Evolutionary conservation across 2,888 invertebrate species (phyloP).

Genomic region (Hermodice carunculata): DNA sequence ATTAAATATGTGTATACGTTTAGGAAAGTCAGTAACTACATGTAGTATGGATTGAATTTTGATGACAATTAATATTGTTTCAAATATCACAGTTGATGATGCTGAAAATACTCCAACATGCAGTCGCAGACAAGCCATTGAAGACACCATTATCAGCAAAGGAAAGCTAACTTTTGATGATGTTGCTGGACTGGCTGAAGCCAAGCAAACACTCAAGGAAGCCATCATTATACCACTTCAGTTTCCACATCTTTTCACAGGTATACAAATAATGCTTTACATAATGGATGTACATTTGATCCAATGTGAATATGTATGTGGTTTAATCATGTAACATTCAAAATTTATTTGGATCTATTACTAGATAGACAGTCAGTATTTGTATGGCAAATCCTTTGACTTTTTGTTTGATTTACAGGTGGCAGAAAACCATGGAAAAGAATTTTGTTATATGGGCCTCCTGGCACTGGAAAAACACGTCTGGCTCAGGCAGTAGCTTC

Average conservation of each 20-base stretch:
- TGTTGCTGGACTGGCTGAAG: slow-evolving; percentile 72
- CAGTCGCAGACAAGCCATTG: slow-evolving; percentile 50
- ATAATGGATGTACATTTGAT: too few relatives aligned
- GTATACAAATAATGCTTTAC: too few relatives aligned
- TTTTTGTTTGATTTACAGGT: too few relatives aligned
- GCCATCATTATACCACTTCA: slow-evolving; percentile 72
- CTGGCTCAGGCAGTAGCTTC: slow-evolving; percentile 68
- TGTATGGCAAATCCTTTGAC: too few relatives aligned
- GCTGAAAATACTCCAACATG: slow-evolving; percentile 32
- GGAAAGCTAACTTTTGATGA: slow-evolving; percentile 65
- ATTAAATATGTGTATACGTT: too few relatives aligned
- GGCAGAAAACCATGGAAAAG: slow-evolving; percentile 40
- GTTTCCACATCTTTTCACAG: slow-evolving; percentile 74
- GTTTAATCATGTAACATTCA: neutral
- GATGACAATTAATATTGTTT: neutral
- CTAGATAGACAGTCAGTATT: neutral
- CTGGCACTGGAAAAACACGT: slow-evolving; percentile 69
- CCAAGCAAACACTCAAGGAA: slow-evolving; percentile 72
- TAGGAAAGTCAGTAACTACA: too few relatives aligned
- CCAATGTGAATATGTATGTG: neutral
- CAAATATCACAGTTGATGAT: neutral
- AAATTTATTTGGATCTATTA: neutral
- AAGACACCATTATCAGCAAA: slow-evolving; percentile 56
- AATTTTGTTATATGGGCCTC: slow-evolving; percentile 71
- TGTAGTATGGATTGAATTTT: too few relatives aligned